phyloP scores from a whole-genome alignment of 2,113 vertebrate genomes.

The Clarias gariepinus region DNA sequence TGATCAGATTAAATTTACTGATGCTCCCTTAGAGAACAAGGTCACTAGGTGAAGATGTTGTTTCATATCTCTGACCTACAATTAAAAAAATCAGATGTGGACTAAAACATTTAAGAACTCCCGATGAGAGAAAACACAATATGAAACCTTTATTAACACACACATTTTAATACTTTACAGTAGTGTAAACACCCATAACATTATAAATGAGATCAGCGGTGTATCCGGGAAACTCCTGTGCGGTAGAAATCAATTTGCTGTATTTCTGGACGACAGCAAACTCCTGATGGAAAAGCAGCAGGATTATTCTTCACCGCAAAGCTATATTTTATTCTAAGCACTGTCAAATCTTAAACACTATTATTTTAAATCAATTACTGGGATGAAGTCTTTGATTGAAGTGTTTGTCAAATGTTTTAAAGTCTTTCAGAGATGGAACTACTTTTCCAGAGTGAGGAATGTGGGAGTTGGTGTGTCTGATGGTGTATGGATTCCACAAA shows the following conservation, averaged over 20 bases:
- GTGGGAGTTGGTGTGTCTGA: no score
- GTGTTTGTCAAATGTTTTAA: not conserved
- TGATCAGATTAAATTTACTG: no score
- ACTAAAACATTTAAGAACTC: no score
- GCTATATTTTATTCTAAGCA: not conserved
- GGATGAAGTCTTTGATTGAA: not conserved
- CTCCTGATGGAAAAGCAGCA: slow-evolving; percentile 30
- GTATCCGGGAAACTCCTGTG: not conserved
- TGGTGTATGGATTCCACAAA: not conserved
- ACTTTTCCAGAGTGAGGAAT: no score
- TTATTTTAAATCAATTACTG: not conserved
- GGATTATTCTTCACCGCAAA: not conserved
- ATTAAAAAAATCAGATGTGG: no score
- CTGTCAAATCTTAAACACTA: not conserved
- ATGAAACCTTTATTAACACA: not conserved
- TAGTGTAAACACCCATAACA: not conserved
- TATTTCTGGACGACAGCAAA: slow-evolving; percentile 32
- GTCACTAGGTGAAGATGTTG: no score
- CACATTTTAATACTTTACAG: not conserved
- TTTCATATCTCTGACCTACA: no score
- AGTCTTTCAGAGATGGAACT: not conserved
- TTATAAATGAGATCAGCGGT: not conserved
- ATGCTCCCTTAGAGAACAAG: no score
- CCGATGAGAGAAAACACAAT: no score
- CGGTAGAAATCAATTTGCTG: slow-evolving; percentile 10